Base-by-base conservation (phyloP, 2,797 vertebrate species). In the Pterois miles region DNA sequence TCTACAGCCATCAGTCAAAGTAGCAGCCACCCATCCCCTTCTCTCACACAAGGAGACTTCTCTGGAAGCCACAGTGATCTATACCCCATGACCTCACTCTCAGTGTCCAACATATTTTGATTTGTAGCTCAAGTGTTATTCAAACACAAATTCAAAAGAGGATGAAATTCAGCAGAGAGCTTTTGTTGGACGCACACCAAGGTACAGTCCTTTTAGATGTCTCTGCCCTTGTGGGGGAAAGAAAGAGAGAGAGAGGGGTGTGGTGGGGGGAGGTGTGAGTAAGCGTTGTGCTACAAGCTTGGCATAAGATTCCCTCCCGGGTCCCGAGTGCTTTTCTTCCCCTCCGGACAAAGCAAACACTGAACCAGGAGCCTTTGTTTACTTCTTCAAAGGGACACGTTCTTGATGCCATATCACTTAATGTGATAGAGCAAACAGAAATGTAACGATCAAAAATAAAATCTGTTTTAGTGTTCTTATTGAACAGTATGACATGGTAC, bases 131-230 rank as follows among this genome's bases (percentile, higher is more conserved):
- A 57, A 87, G 89, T 91, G 91, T 93, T 94, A 92, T 93, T 93
- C 94, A 93, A 93, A 93, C 91, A 88, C 89, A 89, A 86, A 93
- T 90, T 92, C 91, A 89, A 91, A 89, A 74, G 91, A 87, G 87
- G 90, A 94, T 89, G 88, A 93, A 93, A 94, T 92, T 93, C 91
- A 85, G 85, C 66, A 77, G 90, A 93, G 90, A 93, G 91, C 86
- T 93, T 93, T 94, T 93, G 91, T 94, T 94, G 93, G 93, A 93
- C 69, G 76, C 56, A 65, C 78, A 92, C 92, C 93, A 94, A 94
- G 88, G 87, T 92, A 87, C 80, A 88, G 89, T 90, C 84, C 86
- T 92, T 93, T 91, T 65, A 85, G 90, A 93, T 91, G 89, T 83
- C 85, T 82, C 83, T 91, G 92, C 86, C 90, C 91, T 93, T 93